Percentiles rank a stretch among this genome's conserved stretches.
These are phyloP conservation scores for Habrosyne pyritoides DNA, from an alignment of 2,888 invertebrate species.

Conservation along the genomic window DNA sequence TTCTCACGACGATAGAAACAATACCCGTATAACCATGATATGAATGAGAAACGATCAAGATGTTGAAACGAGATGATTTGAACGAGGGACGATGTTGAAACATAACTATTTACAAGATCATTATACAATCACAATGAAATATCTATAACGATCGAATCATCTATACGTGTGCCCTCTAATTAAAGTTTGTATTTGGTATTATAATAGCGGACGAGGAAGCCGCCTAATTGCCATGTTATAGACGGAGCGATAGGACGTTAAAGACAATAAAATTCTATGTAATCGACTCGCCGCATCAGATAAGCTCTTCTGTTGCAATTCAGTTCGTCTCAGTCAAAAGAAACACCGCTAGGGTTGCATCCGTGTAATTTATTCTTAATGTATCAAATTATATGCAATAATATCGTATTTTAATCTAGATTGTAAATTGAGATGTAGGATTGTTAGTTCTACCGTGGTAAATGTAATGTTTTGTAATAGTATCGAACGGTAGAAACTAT, in stretches of 20 bases:
- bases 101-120: slow-evolving; percentile 8
- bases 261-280: slow-evolving; percentile 49
- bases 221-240: slow-evolving; percentile 34
- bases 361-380: not conserved
- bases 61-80: not conserved
- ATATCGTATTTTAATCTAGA: not conserved
- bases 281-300: slow-evolving; percentile 47
- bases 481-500: not conserved
- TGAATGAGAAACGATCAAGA: too few species aligned
- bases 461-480: not conserved
- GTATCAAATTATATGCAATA: not conserved
- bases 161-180: not conserved
- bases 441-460: not conserved
- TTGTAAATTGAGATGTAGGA: not conserved
- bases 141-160: not conserved
- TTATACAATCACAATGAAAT: slow-evolving; percentile 2
- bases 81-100: not conserved
- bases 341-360: slow-evolving; percentile 13
- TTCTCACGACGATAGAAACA: not conserved
- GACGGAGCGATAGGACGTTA: slow-evolving; percentile 32
- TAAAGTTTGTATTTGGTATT: slow-evolving; percentile 16
- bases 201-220: slow-evolving; percentile 28
- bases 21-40: too few species aligned
- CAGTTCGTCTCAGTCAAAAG: slow-evolving; percentile 17
- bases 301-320: slow-evolving; percentile 52